Percentiles rank a stretch among this genome's conserved stretches.
phyloP scores from a whole-genome alignment of 2,888 invertebrate genomes.

The Acronicta aceris region DNA sequence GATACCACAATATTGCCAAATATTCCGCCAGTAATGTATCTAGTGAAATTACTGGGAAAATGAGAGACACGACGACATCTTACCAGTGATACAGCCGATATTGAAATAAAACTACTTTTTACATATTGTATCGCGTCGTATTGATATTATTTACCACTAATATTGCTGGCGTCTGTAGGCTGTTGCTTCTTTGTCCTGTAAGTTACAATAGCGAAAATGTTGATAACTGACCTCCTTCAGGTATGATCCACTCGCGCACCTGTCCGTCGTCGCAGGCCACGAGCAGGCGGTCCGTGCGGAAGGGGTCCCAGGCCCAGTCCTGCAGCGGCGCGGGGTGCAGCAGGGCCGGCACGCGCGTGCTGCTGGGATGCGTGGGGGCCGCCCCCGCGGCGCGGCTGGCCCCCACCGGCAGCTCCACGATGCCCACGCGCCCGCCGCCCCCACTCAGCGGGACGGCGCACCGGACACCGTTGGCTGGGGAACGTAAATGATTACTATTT shows the following conservation, averaged over 20 bases:
- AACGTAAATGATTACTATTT: no score
- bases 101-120: no score
- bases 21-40: no score
- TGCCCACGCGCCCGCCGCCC: conserved; percentile 96
- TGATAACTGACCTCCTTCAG: conserved; percentile 87
- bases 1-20: no score
- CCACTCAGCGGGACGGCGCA: conserved; percentile 97
- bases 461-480: conserved; percentile 93
- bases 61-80: no score
- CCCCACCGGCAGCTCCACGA: conserved; percentile 90
- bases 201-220: no score
- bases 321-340: conserved; percentile 96
- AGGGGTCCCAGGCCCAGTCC: conserved; percentile 99
- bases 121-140: no score
- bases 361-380: conserved; percentile 91
- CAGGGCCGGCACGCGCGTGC: conserved; percentile 96
- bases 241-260: conserved; percentile 94
- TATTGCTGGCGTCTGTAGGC: no score
- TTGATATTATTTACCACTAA: no score
- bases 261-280: conserved; percentile 97
- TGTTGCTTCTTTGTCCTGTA: no score
- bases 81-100: no score
- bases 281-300: conserved; percentile 93
- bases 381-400: conserved; percentile 64
- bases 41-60: no score